phyloP scores from a whole-genome alignment of 30 jellyfish, hydroid and myxozoan species.

The Pseudorhiza aurosa region DNA sequence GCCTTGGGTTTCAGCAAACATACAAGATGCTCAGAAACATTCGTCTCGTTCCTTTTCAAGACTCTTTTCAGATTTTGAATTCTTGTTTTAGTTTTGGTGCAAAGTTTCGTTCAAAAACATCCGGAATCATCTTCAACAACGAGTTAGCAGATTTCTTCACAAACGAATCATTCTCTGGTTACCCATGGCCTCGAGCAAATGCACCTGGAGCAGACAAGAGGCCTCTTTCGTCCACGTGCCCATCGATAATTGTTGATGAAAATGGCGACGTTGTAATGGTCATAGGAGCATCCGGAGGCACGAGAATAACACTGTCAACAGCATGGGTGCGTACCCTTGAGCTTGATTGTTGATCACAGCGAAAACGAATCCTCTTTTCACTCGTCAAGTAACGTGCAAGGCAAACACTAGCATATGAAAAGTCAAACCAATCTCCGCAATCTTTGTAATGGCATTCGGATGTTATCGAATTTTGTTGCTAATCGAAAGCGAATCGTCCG shows the following conservation, averaged over 20 bases:
- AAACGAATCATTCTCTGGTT: slow-evolving; percentile 50
- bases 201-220: slow-evolving; percentile 95
- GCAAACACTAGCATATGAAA: too few species aligned
- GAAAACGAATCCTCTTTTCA: too few species aligned
- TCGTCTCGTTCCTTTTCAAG: not conserved
- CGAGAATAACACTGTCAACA: slow-evolving; percentile 87
- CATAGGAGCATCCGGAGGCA: slow-evolving; percentile 99
- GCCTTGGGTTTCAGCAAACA: too few species aligned
- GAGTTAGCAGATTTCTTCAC: slow-evolving; percentile 93
- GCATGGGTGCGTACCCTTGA: too few species aligned
- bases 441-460: too few species aligned
- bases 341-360: too few species aligned
- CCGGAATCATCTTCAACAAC: slow-evolving; percentile 94
- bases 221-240: slow-evolving; percentile 96
- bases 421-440: too few species aligned
- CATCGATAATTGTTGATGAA: slow-evolving; percentile 76
- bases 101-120: slow-evolving; percentile 84
- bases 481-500: too few species aligned
- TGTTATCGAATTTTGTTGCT: too few species aligned
- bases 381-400: too few species aligned
- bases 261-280: slow-evolving; percentile 89
- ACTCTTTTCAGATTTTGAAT: not conserved
- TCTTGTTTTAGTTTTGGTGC: slow-evolving; percentile 88
- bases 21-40: not conserved
- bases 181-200: slow-evolving; percentile 84